These are phyloP conservation scores for Drosophila carrolli DNA, from an alignment of 1,140 invertebrate species.

Conservation along the genomic window DNA sequence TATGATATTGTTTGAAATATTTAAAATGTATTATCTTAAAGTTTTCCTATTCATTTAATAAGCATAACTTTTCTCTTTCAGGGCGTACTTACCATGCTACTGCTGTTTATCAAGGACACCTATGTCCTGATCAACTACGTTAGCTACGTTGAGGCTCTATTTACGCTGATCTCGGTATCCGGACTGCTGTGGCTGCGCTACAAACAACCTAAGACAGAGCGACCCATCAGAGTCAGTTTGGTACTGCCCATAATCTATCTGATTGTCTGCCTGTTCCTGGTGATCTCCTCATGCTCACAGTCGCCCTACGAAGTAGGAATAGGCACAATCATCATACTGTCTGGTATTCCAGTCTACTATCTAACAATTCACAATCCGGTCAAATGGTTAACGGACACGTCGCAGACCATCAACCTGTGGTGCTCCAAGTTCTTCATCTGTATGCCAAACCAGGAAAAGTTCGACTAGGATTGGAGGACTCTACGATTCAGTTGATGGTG, in stretches of 20 bases:
- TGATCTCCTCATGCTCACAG: constrained; percentile 92
- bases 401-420: constrained; percentile 88
- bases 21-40: neutral
- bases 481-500: constrained; percentile 10
- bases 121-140: constrained; percentile 97
- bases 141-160: constrained; percentile 96
- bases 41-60: neutral
- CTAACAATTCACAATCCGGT: constrained; percentile 92
- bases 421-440: constrained; percentile 92
- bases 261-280: constrained; percentile 93
- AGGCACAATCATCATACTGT: constrained; percentile 92
- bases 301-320: constrained; percentile 92
- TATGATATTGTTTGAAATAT: too few species aligned
- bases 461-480: constrained; percentile 58
- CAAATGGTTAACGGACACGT: constrained; percentile 85
- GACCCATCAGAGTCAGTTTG: constrained; percentile 90
- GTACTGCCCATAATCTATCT: constrained; percentile 93
- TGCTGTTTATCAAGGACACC: constrained; percentile 94
- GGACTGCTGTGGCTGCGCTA: constrained; percentile 95
- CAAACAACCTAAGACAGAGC: constrained; percentile 89
- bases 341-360: constrained; percentile 94
- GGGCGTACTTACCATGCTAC: constrained; percentile 92
- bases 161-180: constrained; percentile 94
- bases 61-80: constrained; percentile 85
- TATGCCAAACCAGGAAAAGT: constrained; percentile 87